Evolutionary conservation across 2,888 invertebrate genomes (phyloP).

Genomic region (Drosophila greeni): DNA sequence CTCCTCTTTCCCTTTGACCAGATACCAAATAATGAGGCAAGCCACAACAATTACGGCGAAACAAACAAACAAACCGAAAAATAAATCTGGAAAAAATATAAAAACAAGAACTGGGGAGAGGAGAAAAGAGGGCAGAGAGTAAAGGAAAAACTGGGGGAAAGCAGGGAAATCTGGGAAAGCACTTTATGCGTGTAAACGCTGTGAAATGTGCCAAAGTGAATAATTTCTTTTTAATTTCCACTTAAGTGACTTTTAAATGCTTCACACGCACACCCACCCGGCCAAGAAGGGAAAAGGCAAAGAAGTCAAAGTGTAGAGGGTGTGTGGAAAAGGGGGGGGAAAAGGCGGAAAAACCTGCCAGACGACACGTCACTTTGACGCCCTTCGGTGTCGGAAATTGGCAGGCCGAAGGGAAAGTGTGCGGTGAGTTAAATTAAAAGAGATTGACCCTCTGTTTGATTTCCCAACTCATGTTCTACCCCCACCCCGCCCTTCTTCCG

Average conservation of each 20-base stretch:
- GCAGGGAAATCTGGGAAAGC: conserved; percentile 9
- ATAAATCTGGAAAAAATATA: conserved; percentile 41
- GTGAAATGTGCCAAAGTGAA: conserved; percentile 74
- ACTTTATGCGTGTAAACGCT: conserved; percentile 30
- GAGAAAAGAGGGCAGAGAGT: too few relatives aligned
- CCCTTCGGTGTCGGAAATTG: conserved; percentile 36
- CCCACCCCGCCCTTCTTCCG: too few relatives aligned
- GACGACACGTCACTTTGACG: conserved; percentile 46
- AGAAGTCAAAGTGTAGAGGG: conserved; percentile 12
- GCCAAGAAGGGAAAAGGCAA: conserved; percentile 7
- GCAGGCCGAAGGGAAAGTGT: conserved; percentile 15
- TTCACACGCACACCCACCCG: conserved; percentile 36
- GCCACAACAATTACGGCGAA: conserved; percentile 73
- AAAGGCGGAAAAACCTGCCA: conserved; percentile 23
- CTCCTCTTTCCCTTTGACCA: conserved; percentile 33
- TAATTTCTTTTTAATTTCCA: conserved; percentile 77
- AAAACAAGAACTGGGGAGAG: conserved; percentile 28
- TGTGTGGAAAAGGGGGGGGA: not conserved
- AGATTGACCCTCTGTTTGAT: conserved; percentile 19
- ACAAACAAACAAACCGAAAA: conserved; percentile 50
- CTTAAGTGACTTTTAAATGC: conserved; percentile 76
- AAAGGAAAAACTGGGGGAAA: not conserved
- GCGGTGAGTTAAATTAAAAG: not conserved
- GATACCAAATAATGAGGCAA: conserved; percentile 62
- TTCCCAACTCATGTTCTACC: not conserved